A percentile compares a stretch with the other conserved stretches of the same genome.
Conservation (phyloP, 2,797 vertebrate species). For the Scyliorhinus canicula region DNA sequence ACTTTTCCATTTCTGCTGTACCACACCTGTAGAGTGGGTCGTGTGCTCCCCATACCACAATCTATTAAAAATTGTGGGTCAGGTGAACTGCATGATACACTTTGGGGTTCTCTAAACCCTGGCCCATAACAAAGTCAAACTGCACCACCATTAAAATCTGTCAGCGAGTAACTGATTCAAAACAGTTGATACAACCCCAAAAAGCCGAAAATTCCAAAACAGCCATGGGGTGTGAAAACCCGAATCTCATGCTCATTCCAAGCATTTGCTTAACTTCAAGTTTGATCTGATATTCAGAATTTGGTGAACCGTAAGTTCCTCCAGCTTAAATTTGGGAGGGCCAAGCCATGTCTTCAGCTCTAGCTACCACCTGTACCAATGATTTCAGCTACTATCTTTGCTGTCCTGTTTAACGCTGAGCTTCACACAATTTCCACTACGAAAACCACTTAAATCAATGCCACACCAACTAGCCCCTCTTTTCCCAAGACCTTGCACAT, state of each 20-base stretch:
- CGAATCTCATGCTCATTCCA: not conserved
- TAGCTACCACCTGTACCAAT: not conserved
- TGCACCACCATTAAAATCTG: not conserved
- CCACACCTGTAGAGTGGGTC: too few species aligned
- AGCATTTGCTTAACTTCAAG: not conserved
- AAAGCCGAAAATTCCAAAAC: not conserved
- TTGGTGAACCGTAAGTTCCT: not conserved
- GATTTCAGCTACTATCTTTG: not conserved
- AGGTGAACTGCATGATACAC: too few species aligned
- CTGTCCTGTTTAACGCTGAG: not conserved
- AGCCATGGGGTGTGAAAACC: not conserved
- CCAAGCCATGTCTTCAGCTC: not conserved
- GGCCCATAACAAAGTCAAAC: too few species aligned
- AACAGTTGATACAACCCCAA: not conserved
- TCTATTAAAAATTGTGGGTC: too few species aligned
- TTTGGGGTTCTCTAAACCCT: too few species aligned
- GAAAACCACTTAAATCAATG: not conserved
- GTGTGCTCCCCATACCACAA: too few species aligned
- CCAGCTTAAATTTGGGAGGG: not conserved
- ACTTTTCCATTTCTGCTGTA: too few species aligned
- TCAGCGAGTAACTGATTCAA: not conserved
- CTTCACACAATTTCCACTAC: not conserved
- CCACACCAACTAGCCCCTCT: not conserved
- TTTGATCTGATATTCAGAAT: not conserved
- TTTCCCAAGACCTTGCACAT: not conserved